phyloP scores from a whole-genome alignment of 2,797 vertebrate species.

The Percopsis omiscomaycus region DNA sequence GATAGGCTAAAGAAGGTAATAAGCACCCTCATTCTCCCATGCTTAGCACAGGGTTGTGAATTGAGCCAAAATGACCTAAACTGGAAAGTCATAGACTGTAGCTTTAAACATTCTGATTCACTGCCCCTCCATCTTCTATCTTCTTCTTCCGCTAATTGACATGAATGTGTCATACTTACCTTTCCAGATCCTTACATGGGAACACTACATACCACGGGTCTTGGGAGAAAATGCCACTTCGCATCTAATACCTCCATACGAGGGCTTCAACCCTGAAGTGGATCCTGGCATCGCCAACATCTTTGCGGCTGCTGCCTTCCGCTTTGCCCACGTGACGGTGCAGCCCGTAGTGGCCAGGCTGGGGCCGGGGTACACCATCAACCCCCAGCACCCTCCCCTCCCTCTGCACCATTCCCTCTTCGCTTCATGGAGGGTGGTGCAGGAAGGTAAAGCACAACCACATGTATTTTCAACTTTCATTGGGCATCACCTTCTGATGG shows the following conservation, averaged over 20 bases:
- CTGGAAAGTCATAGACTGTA: too few species aligned
- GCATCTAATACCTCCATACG: constrained; percentile 68
- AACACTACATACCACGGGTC: constrained; percentile 76
- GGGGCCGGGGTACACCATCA: constrained; percentile 67
- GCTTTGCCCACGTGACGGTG: constrained; percentile 79
- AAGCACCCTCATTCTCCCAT: too few species aligned
- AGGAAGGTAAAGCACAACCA: constrained; percentile 70
- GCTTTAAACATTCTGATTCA: too few species aligned
- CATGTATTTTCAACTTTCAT: neutral
- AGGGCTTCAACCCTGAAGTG: constrained; percentile 57
- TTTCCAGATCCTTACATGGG: constrained; percentile 75
- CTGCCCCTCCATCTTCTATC: neutral
- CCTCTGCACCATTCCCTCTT: constrained; percentile 78
- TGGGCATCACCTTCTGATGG: neutral
- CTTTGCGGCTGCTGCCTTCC: constrained; percentile 78
- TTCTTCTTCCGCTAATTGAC: neutral
- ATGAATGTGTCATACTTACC: constrained; percentile 1
- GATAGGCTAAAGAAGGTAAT: too few species aligned
- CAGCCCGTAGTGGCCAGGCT: constrained; percentile 73
- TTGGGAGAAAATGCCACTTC: constrained; percentile 63
- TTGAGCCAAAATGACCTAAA: too few species aligned
- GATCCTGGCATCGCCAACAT: constrained; percentile 78
- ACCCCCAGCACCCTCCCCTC: constrained; percentile 67
- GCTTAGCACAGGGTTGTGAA: too few species aligned
- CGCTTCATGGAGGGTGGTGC: constrained; percentile 79